Percentiles rank a stretch among this genome's conserved stretches.
Conservation (phyloP, 2,888 invertebrate species). For the Trachelus tabidus region DNA sequence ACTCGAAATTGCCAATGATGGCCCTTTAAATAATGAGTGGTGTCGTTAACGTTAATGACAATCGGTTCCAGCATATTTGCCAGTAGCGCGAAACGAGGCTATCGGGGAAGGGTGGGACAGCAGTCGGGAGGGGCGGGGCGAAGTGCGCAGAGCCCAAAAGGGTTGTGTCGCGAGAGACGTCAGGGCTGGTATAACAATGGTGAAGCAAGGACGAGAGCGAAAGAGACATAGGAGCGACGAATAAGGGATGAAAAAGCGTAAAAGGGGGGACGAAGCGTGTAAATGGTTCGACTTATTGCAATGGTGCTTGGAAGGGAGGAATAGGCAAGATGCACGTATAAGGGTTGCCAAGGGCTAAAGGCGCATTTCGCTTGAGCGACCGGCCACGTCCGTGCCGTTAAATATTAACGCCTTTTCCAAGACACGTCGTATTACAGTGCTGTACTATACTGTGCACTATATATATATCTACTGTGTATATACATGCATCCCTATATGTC, state of each 20-base stretch:
- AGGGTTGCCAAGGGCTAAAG: not conserved
- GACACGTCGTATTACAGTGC: not conserved
- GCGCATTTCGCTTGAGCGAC: not conserved
- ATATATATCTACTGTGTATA: too few relatives aligned
- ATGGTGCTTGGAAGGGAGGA: not conserved
- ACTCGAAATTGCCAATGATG: not conserved
- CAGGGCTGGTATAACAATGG: not conserved
- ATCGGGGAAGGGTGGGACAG: too few relatives aligned
- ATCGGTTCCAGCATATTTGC: not conserved
- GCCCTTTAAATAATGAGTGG: not conserved
- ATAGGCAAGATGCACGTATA: not conserved
- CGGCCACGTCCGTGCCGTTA: not conserved
- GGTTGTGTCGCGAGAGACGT: not conserved
- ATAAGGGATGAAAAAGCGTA: not conserved
- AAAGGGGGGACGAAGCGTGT: too few relatives aligned
- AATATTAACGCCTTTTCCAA: not conserved
- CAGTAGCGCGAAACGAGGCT: not conserved
- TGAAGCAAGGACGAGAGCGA: not conserved
- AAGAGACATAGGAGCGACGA: not conserved
- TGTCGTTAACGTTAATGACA: not conserved
- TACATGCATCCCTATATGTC: not conserved
- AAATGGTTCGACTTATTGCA: not conserved
- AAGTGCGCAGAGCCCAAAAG: not conserved
- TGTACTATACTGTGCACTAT: not conserved
- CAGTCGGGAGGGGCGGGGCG: too few relatives aligned